phyloP scores from a whole-genome alignment of 2,797 vertebrate species.

The Poeciliopsis paucimaculata region DNA sequence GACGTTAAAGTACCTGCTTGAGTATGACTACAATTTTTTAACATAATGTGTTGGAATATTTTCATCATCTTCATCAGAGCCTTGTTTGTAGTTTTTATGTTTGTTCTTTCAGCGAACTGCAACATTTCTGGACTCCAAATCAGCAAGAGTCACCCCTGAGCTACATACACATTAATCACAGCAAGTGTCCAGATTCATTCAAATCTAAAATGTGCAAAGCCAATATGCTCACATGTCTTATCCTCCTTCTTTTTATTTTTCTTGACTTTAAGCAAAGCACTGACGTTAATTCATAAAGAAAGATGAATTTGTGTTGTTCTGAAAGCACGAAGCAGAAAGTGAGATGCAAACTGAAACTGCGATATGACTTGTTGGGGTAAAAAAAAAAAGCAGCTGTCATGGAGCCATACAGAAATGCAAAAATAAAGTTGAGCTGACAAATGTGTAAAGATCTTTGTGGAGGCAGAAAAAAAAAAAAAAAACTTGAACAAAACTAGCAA shows the following conservation, averaged over 20 bases:
- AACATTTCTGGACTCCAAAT: constrained; percentile 17
- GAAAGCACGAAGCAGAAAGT: constrained; percentile 7
- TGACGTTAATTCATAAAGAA: background rate
- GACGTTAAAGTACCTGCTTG: background rate
- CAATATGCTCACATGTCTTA: background rate
- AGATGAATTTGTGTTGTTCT: constrained; percentile 5
- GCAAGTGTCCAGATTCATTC: constrained; percentile 34
- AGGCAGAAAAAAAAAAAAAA: background rate
- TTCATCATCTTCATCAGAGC: background rate
- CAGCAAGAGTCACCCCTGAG: constrained; percentile 10
- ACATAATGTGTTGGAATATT: background rate
- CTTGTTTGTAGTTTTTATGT: background rate
- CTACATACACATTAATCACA: constrained; percentile 21
- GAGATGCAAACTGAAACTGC: constrained; percentile 9
- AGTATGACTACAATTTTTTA: background rate
- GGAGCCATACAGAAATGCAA: constrained; percentile 23
- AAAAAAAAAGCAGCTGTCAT: background rate
- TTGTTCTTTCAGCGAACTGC: background rate
- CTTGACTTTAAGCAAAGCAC: constrained; percentile 1
- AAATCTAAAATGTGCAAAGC: constrained; percentile 13
- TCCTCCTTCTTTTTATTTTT: constrained; percentile 3
- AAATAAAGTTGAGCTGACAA: constrained; percentile 23
- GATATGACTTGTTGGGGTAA: constrained; percentile 7
- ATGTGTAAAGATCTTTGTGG: constrained; percentile 12
- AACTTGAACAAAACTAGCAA: background rate